Conservation (phyloP, 2,113 vertebrate species). For the Shinisaurus crocodilurus region DNA sequence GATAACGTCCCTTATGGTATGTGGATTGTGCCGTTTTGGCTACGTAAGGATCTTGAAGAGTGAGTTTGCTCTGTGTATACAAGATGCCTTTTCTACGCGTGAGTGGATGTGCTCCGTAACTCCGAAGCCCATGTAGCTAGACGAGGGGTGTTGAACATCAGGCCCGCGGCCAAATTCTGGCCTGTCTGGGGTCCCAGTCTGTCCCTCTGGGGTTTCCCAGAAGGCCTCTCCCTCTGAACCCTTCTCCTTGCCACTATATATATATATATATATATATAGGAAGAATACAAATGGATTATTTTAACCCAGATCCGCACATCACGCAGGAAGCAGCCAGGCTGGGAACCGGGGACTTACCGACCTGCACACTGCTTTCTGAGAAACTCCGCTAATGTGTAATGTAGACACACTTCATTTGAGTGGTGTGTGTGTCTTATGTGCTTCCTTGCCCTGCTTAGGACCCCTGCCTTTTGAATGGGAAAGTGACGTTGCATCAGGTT, state of each 20-base stretch:
- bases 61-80: no score
- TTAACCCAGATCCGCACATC: not conserved
- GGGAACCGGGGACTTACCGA: not conserved
- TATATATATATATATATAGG: no score
- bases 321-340: not conserved
- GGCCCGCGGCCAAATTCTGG: no score
- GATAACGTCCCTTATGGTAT: not conserved
- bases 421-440: fast-evolving
- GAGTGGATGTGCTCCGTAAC: no score
- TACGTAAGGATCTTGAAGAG: not conserved
- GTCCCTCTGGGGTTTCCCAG: no score
- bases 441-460: slow-evolving; percentile 74
- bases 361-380: not conserved
- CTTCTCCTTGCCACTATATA: no score
- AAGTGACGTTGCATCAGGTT: slow-evolving; percentile 88
- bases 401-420: not conserved
- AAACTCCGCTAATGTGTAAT: not conserved
- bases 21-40: not conserved
- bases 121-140: no score
- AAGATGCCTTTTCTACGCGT: no score
- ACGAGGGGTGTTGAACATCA: no score
- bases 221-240: no score
- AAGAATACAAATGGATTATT: not conserved
- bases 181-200: no score
- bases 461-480: slow-evolving; percentile 83